These are phyloP conservation scores for Proteles cristata DNA, from an alignment of 2,113 vertebrate species.

Conservation along the genomic window DNA sequence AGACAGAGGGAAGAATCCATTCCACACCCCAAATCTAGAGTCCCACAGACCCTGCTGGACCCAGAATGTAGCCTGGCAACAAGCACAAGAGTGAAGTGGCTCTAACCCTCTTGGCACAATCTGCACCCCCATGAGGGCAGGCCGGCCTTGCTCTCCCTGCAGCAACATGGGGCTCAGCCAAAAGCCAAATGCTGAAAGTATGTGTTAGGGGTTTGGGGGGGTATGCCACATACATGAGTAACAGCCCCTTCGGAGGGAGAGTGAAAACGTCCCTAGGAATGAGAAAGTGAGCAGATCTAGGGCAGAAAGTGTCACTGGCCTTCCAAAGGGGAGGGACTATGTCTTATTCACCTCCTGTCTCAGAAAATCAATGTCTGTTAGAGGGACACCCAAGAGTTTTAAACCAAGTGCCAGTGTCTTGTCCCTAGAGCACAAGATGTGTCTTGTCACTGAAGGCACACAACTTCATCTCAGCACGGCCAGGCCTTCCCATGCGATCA, in stretches of 20 bases:
- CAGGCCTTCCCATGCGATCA: background rate
- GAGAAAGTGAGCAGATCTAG: background rate
- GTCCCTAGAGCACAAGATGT: background rate
- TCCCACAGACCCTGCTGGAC: background rate
- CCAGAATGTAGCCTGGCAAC: background rate
- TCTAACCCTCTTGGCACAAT: background rate
- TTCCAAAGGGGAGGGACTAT: background rate
- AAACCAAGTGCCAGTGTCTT: background rate
- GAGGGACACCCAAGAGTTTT: background rate
- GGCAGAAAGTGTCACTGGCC: background rate
- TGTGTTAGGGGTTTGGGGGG: background rate
- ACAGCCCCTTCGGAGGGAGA: background rate
- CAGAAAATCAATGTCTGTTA: background rate
- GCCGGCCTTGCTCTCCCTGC: background rate
- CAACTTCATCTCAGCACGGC: background rate
- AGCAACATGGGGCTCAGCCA: background rate
- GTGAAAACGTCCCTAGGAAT: background rate
- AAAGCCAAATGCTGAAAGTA: accelerated
- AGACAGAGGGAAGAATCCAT: background rate
- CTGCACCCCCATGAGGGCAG: background rate
- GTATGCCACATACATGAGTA: background rate
- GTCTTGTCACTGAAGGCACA: background rate
- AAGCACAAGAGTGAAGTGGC: background rate
- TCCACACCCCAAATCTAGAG: background rate
- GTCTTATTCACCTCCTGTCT: background rate